These are phyloP conservation scores for Carcinoscorpius rotundicauda DNA, from an alignment of 1,140 invertebrate genomes.

Conservation along the genomic window DNA sequence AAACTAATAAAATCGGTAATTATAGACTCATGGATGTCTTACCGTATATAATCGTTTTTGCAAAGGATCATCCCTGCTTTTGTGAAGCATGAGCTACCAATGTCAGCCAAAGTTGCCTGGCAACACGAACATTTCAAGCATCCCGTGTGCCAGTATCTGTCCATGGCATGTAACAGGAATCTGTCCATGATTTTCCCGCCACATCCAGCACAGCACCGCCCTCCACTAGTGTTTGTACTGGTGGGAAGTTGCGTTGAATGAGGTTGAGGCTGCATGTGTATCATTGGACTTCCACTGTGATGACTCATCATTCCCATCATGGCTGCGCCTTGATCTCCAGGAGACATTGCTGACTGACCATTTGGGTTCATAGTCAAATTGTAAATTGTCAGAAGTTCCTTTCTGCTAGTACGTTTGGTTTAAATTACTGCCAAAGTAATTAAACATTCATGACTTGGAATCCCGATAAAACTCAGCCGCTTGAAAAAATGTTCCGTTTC, in stretches of 20 bases:
- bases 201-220: conserved; percentile 40
- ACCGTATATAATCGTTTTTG: conserved; percentile 87
- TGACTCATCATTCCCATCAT: no score
- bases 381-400: no score
- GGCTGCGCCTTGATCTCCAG: no score
- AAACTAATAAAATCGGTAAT: background rate
- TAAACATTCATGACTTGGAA: no score
- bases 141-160: conserved; percentile 81
- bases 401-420: no score
- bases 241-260: background rate
- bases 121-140: conserved; percentile 88
- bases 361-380: no score
- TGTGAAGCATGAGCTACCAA: conserved; percentile 78
- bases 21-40: conserved; percentile 30
- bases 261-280: no score
- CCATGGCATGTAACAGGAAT: conserved; percentile 72
- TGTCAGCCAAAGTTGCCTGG: conserved; percentile 66
- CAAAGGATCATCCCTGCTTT: conserved; percentile 85
- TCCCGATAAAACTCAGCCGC: no score
- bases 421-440: no score
- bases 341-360: no score
- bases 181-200: conserved; percentile 70
- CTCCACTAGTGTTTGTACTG: background rate
- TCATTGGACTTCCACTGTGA: no score
- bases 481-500: no score